phyloP scores from a whole-genome alignment of 2,113 vertebrate species.

The Taxidea taxus region DNA sequence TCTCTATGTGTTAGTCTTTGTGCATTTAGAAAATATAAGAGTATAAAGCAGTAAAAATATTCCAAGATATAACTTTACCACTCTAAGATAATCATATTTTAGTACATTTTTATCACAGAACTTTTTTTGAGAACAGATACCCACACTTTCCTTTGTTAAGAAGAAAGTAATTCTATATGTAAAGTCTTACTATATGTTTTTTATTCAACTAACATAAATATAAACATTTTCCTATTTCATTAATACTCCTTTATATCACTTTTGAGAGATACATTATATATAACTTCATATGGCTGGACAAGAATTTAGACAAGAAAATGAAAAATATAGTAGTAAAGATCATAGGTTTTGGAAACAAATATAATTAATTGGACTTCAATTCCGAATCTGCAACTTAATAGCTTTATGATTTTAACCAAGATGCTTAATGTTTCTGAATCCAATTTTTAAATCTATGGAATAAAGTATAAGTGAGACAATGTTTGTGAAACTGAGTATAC shows the following conservation, averaged over 20 bases:
- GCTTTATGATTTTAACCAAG: background rate
- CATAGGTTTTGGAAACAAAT: background rate
- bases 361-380: background rate
- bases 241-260: background rate
- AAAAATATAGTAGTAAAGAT: background rate
- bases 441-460: background rate
- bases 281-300: background rate
- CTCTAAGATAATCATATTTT: background rate
- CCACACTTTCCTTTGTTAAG: background rate
- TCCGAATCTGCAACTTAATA: background rate
- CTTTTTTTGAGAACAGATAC: background rate
- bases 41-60: background rate
- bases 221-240: background rate
- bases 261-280: background rate
- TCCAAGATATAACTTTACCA: background rate
- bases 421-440: background rate
- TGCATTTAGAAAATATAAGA: background rate
- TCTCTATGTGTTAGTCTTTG: background rate
- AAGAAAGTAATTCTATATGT: background rate
- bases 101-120: background rate
- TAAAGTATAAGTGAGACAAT: background rate
- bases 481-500: background rate
- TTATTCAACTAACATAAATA: background rate
- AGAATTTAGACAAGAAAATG: background rate
- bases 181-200: background rate